These are phyloP conservation scores for Lamprologus lemairii DNA, from an alignment of 2,113 vertebrate genomes.

Conservation along the genomic window DNA sequence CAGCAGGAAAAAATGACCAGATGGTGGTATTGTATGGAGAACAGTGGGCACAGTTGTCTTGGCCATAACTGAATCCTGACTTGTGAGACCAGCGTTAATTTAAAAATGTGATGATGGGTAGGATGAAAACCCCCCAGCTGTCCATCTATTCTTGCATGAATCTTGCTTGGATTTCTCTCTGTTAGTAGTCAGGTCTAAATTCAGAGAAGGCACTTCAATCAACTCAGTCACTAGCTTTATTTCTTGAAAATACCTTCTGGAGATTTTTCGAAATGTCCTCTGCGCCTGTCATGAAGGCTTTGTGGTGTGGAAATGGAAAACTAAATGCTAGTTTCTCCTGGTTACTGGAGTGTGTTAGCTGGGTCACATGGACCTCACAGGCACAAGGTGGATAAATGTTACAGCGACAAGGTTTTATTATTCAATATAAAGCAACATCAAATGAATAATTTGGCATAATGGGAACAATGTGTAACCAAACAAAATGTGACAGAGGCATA, in stretches of 20 bases:
- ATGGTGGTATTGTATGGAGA: neutral
- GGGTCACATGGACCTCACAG: neutral
- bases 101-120: neutral
- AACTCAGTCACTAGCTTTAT: neutral
- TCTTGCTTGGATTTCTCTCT: neutral
- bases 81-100: slow-evolving; percentile 2
- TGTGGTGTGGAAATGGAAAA: neutral
- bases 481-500: neutral
- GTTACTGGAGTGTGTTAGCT: neutral
- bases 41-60: neutral
- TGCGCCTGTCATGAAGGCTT: neutral
- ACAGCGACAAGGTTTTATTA: neutral
- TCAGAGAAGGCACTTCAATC: neutral
- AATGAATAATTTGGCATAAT: neutral
- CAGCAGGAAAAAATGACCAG: neutral
- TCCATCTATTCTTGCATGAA: slow-evolving; percentile 5
- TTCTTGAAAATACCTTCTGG: neutral
- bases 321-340: neutral
- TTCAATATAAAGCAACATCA: neutral
- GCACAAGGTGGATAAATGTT: neutral
- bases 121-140: neutral
- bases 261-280: neutral
- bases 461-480: neutral
- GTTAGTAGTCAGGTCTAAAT: neutral
- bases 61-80: slow-evolving; percentile 17